Evolutionary conservation across 1,140 invertebrate genomes (phyloP).

Genomic region (Philotrypesis tridentata): DNA sequence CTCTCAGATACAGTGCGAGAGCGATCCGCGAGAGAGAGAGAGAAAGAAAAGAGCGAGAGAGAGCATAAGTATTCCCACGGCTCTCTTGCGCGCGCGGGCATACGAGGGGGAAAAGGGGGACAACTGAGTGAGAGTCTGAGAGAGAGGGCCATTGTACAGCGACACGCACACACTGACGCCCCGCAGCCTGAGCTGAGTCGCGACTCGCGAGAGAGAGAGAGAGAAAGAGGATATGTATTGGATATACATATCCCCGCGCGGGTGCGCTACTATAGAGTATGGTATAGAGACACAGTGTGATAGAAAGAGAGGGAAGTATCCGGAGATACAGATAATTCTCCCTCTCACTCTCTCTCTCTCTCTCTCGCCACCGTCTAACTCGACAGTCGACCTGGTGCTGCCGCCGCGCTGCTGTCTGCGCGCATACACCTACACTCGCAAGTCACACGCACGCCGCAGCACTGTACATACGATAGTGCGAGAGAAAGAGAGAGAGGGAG

Average conservation of each 20-base stretch:
- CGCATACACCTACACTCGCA: background rate
- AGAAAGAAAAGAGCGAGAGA: background rate
- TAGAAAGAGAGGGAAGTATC: background rate
- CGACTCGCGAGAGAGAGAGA: background rate
- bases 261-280: background rate
- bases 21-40: slow-evolving; percentile 8
- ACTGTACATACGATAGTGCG: background rate
- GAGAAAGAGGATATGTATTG: background rate
- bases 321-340: slow-evolving; percentile 14
- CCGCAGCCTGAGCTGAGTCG: background rate
- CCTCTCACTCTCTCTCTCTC: slow-evolving; percentile 6
- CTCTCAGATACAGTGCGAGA: background rate
- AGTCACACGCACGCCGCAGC: background rate
- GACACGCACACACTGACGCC: slow-evolving; percentile 2
- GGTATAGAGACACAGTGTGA: background rate
- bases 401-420: slow-evolving; percentile 2
- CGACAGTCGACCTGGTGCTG: slow-evolving; percentile 20
- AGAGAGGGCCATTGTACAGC: slow-evolving; percentile 3
- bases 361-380: background rate
- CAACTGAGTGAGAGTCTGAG: background rate
- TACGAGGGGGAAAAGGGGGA: background rate
- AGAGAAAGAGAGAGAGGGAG: too few species aligned
- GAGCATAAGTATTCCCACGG: slow-evolving; percentile 13
- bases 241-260: background rate
- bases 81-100: background rate